Conservation (phyloP, 2,888 invertebrate species). For the Biston betularia region DNA sequence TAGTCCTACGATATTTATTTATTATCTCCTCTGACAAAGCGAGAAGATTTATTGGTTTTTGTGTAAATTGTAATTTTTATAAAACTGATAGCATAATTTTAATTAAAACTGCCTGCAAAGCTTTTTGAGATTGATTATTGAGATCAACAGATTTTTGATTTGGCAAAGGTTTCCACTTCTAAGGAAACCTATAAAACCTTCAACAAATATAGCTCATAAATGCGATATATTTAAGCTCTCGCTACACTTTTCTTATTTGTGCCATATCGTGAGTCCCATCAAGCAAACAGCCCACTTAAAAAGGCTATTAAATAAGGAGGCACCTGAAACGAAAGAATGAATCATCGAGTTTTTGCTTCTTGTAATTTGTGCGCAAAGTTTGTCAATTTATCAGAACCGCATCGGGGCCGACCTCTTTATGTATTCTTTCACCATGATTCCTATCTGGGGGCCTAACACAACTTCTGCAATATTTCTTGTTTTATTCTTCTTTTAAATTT, state of each 20-base stretch:
- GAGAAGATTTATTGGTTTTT: too few relatives aligned
- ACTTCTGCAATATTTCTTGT: too few relatives aligned
- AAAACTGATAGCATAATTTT: too few relatives aligned
- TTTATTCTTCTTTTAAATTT: too few relatives aligned
- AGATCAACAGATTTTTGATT: too few relatives aligned
- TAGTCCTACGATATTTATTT: too few relatives aligned
- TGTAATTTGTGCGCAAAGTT: constrained; percentile 46
- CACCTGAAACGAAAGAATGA: constrained; percentile 35
- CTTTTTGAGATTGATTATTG: too few relatives aligned
- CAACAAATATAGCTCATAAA: background rate
- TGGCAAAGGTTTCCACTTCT: too few relatives aligned
- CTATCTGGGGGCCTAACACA: constrained; percentile 30
- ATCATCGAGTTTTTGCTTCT: constrained; percentile 42
- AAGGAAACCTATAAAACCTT: too few relatives aligned
- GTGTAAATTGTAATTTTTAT: too few relatives aligned
- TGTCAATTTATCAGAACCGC: constrained; percentile 43
- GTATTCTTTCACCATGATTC: constrained; percentile 42
- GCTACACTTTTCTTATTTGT: background rate
- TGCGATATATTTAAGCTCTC: background rate
- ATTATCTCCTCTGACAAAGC: too few relatives aligned
- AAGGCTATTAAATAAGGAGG: constrained; percentile 34
- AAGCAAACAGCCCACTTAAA: constrained; percentile 25
- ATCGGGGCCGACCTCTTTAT: constrained; percentile 40
- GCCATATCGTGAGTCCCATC: constrained; percentile 1
- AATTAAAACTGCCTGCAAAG: too few relatives aligned